Evolutionary conservation across 2,888 invertebrate species (phyloP), one percentile per base, ranked within the genome.

Genomic region (Yponomeuta malinellus): DNA sequence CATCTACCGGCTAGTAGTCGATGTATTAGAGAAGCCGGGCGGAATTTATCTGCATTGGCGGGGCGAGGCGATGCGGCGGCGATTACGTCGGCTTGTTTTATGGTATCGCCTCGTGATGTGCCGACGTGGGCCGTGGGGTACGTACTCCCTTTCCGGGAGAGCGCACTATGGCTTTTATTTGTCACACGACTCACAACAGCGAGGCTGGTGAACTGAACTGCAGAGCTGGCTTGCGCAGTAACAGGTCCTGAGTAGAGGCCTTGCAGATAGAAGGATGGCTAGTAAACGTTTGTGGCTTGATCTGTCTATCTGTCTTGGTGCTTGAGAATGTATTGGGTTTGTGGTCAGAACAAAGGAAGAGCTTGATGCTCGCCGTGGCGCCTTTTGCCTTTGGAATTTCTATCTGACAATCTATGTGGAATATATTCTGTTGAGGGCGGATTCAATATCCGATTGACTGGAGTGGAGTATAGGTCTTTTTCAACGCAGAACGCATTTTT

Each of bases 71-170:
- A 78, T 80, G 76, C 73, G 75, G 72, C 74, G 79, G 68, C 63
- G 81, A 83, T 83, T 81, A 78, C 77, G 78, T 77, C 78, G 75
- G 74, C 73, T 74, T 78, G 76, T 77, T 81, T 81, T 80, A 79
- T 78, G 78, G 78, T 77, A 76, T 79, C 77, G 76, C 74, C 72
- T 75, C 74, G 74, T 79, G 76, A 74, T 74, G 73, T 52, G 69
- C 59, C 73, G 73, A 72, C 72, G 72, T 74, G 72, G 72, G 74
- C 71, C 71, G 70, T 72, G 63, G 74, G 68, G 52, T 71, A 12
- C 12, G 15, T 59, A 59, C 52, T 59, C 52, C 15, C 52, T 15
- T 15, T 15, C 52, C 52, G 52, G 15, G 15, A 3, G 15, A 59
- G 12, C 15, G 2, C 52, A 59, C 52, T 12, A 15, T 15, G 12